These are phyloP conservation scores for Spea hammondii DNA, from an alignment of 2,797 vertebrate genomes.

Conservation along the genomic window DNA sequence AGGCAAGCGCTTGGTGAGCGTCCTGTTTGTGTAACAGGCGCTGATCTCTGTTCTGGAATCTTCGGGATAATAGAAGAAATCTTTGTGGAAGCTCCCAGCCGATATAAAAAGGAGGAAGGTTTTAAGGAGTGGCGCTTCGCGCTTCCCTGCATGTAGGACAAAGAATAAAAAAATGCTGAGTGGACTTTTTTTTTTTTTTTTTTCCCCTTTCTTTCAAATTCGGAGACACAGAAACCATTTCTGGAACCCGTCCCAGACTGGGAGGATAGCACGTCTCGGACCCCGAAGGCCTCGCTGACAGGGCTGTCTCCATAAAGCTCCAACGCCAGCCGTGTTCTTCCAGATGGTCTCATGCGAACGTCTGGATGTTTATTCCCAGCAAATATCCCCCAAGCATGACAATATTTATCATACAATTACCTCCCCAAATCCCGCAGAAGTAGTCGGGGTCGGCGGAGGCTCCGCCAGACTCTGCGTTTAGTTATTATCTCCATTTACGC, in stretches of 20 bases:
- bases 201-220: slow-evolving; percentile 58
- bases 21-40: too few species aligned
- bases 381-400: slow-evolving; percentile 61
- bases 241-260: slow-evolving; percentile 68
- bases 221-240: slow-evolving; percentile 64
- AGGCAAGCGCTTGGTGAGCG: too few species aligned
- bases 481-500: slow-evolving; percentile 36
- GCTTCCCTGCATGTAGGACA: slow-evolving; percentile 25
- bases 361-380: slow-evolving; percentile 62
- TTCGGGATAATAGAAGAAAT: too few species aligned
- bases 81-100: too few species aligned
- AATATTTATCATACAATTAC: slow-evolving; percentile 69
- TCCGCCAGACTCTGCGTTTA: slow-evolving; percentile 5
- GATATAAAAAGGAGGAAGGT: background rate
- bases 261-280: slow-evolving; percentile 60
- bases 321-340: slow-evolving; percentile 60
- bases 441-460: background rate
- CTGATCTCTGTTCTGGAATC: too few species aligned
- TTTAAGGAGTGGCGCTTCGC: slow-evolving; percentile 32
- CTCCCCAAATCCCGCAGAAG: slow-evolving; percentile 56
- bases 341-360: slow-evolving; percentile 61
- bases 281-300: slow-evolving; percentile 57
- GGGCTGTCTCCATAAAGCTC: slow-evolving; percentile 60
- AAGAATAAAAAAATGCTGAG: slow-evolving; percentile 64
- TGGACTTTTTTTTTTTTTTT: slow-evolving; percentile 61